Evolutionary conservation across 64 coral and sea anemone genomes (phyloP).

Genomic region (Pachyseris speciosa): DNA sequence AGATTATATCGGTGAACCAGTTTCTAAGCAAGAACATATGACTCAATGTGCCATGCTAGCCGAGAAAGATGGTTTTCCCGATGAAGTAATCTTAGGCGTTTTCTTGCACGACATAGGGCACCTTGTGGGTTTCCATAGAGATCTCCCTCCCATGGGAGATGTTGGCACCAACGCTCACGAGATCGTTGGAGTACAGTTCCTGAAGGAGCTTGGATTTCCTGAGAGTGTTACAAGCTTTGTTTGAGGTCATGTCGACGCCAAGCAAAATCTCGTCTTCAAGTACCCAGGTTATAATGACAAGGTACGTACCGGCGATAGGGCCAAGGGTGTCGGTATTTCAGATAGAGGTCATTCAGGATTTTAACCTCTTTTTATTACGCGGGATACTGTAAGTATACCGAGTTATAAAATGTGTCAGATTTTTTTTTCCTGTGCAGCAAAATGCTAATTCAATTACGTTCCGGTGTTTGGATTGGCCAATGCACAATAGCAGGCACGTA

Average conservation of each 20-base stretch:
- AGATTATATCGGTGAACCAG: conserved; percentile 91
- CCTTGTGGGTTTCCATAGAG: conserved; percentile 72
- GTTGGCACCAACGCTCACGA: conserved; percentile 78
- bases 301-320: conserved; percentile 45
- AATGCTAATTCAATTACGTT: too few species aligned
- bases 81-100: conserved; percentile 80
- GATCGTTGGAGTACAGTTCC: conserved; percentile 75
- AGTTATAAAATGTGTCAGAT: too few species aligned
- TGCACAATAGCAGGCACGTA: too few species aligned
- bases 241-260: conserved; percentile 93
- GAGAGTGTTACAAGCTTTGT: conserved; percentile 79
- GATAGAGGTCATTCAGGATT: too few species aligned
- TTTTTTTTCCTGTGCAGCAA: too few species aligned
- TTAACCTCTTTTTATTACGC: too few species aligned
- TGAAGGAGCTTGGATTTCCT: conserved; percentile 85
- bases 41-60: conserved; percentile 94
- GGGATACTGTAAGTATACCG: too few species aligned
- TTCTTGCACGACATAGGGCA: conserved; percentile 97
- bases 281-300: conserved; percentile 70
- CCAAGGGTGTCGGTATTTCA: too few species aligned
- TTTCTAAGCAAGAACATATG: conserved; percentile 87
- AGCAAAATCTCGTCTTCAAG: conserved; percentile 86
- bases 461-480: too few species aligned
- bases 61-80: conserved; percentile 83
- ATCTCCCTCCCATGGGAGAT: conserved; percentile 70